Base-by-base conservation (phyloP, 2,113 vertebrate species). In the Thalassarche chlororhynchos region DNA sequence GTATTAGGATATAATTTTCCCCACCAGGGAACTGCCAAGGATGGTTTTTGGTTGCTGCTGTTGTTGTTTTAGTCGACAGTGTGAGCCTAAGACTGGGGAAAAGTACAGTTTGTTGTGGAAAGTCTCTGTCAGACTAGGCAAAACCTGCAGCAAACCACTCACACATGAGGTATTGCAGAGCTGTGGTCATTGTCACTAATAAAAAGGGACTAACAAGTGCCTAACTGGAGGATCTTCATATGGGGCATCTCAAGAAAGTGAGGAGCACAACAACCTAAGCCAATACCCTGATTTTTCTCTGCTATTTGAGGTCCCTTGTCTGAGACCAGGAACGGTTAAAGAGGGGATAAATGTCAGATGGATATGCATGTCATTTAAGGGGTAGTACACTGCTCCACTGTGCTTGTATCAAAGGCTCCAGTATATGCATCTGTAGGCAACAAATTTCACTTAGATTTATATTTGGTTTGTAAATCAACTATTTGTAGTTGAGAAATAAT, bases 81-180 rank as follows among this genome's bases (percentile, higher is more conserved):
- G n/a, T 71, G 38, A 84, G 29, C 18, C 7, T 31, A 42, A 55
- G 51, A 17, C 10, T 58, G 52, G 36, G 15, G 11, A 55, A 76
- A 77, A 71, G 17, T 17, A 31, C 1, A 9, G 17, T 64, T 68
- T 55, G 32, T 32, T 55, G 55, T 60, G 40, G 26, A 42, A 84
- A 52, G 28, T 34, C 26, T 84, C 12, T 60, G 72, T 24, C 52
- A 84, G 52, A 72, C 7, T 7, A 38, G 31, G 31, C 32, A 77
- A 68, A 72, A 57, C 36, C 52, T 36, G 14, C 1, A 1, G 32
- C 32, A 52, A 75, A 6, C 17, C 28, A 25, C 34, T 64, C 14
- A 2, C 32, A 10, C 0, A 0, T 11, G 54, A 74, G n/a, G 6
- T 15, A 17, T 21, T 34, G 51, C 49, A 74, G 70, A 75, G 46